Conservation (phyloP, 2,797 vertebrate species). For the Coccyzus lansbergi region DNA sequence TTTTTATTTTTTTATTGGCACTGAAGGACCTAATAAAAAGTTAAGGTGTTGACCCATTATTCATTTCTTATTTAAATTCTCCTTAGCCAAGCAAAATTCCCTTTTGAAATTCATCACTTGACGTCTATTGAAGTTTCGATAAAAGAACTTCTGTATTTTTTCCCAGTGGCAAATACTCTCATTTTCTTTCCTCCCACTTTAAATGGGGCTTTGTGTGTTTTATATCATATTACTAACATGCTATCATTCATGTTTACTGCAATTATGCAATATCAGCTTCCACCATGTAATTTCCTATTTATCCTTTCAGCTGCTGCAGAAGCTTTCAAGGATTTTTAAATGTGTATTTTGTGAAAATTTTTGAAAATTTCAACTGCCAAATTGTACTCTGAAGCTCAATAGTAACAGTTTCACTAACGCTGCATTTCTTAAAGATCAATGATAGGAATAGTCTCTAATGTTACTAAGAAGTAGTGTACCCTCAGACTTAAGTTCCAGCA, state of each 20-base stretch:
- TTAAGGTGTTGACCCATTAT: conserved; percentile 16
- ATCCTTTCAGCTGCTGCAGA: not conserved
- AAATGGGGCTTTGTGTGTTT: not conserved
- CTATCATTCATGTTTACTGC: not conserved
- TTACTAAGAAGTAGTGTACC: not conserved
- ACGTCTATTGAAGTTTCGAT: not conserved
- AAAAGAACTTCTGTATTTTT: not conserved
- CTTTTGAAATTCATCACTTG: conserved; percentile 26
- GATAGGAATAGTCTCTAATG: not conserved
- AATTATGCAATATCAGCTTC: not conserved
- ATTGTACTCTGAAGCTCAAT: not conserved
- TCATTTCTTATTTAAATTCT: conserved; percentile 38
- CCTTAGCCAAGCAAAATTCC: conserved; percentile 12
- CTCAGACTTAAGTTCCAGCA: not conserved
- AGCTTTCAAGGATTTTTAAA: not conserved
- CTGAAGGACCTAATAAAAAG: not conserved
- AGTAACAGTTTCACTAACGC: not conserved
- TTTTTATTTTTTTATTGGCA: not conserved
- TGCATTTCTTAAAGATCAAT: not conserved
- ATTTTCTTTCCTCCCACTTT: not conserved
- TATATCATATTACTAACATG: not conserved
- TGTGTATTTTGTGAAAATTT: not conserved
- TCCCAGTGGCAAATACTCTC: not conserved
- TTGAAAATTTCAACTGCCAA: not conserved
- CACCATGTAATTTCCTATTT: not conserved